These are phyloP conservation scores for Sardinella longiceps DNA, from an alignment of 2,797 vertebrate species.

Conservation along the genomic window DNA sequence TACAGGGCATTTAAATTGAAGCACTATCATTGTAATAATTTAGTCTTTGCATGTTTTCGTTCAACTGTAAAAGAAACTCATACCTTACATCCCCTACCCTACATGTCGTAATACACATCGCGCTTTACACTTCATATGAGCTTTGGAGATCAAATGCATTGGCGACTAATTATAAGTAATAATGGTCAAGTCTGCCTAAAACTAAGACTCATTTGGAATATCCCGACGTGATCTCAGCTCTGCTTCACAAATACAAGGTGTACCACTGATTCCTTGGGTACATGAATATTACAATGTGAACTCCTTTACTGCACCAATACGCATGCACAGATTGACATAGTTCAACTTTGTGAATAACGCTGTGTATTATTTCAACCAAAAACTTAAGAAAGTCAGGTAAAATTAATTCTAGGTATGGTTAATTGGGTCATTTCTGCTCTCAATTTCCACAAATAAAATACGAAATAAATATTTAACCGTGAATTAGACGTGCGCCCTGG, in stretches of 20 bases:
- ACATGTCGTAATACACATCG: too few species aligned
- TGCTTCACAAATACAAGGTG: background rate
- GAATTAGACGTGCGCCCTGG: conserved; percentile 42
- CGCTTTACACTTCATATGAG: background rate
- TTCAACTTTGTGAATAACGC: background rate
- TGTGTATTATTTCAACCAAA: background rate
- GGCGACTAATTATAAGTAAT: background rate
- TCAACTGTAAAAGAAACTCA: background rate
- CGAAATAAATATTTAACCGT: background rate
- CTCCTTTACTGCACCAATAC: background rate
- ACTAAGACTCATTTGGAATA: background rate
- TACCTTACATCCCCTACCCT: background rate
- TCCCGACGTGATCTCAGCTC: background rate
- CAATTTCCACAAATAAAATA: background rate
- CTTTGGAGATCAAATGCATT: background rate
- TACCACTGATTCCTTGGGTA: background rate
- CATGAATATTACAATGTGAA: background rate
- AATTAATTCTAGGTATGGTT: background rate
- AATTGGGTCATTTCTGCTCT: background rate
- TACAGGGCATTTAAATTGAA: background rate
- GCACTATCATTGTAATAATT: background rate
- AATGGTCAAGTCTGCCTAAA: background rate
- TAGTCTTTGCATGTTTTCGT: too few species aligned
- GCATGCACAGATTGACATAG: background rate
- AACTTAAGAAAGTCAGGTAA: background rate